phyloP scores from a whole-genome alignment of 2,797 vertebrate genomes.

The Hirundo rustica region DNA sequence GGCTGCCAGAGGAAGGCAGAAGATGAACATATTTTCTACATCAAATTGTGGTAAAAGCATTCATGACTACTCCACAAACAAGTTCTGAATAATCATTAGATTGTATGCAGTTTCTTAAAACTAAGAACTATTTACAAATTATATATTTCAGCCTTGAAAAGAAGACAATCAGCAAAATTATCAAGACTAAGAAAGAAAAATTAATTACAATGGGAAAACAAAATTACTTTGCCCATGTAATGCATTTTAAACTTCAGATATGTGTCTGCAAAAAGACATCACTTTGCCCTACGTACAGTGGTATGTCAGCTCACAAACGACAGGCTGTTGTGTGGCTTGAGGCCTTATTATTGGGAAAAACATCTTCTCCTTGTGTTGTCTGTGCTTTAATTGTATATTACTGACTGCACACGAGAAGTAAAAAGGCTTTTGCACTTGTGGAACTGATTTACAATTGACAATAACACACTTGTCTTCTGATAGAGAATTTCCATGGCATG shows the following conservation, averaged over 20 bases:
- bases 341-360: not conserved
- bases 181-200: not conserved
- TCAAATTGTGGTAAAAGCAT: not conserved
- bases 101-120: not conserved
- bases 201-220: not conserved
- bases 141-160: not conserved
- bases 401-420: not conserved
- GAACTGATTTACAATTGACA: not conserved
- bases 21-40: conserved; percentile 24
- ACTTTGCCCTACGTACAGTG: not conserved
- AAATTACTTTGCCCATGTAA: not conserved
- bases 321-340: not conserved
- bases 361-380: not conserved
- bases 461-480: not conserved
- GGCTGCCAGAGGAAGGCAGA: conserved; percentile 75
- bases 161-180: not conserved
- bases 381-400: not conserved
- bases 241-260: not conserved
- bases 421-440: not conserved
- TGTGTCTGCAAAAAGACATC: not conserved
- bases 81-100: not conserved
- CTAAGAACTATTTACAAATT: not conserved
- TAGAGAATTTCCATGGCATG: not conserved
- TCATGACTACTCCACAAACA: conserved; percentile 21
- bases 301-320: not conserved